Percentiles rank a stretch among this genome's conserved stretches.
These are phyloP conservation scores for Pseudochirops cupreus DNA, from an alignment of 2,797 vertebrate genomes.

Conservation along the genomic window DNA sequence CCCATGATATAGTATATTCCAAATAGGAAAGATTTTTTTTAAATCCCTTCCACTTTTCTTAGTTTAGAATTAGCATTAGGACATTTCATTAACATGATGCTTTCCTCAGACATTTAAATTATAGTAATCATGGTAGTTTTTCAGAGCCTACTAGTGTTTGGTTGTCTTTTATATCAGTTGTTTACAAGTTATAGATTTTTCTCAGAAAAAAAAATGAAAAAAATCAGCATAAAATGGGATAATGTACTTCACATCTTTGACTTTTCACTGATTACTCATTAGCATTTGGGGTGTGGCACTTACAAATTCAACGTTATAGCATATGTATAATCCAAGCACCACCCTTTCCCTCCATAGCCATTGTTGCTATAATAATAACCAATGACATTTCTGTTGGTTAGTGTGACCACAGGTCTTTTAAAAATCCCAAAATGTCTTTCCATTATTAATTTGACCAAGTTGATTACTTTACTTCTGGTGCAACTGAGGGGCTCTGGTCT, in stretches of 20 bases:
- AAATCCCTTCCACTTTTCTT: constrained; percentile 45
- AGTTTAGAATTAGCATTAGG: constrained; percentile 60
- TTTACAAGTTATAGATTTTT: constrained; percentile 72
- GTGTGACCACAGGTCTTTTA: constrained; percentile 61
- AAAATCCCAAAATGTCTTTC: constrained; percentile 65
- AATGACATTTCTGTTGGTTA: constrained; percentile 62
- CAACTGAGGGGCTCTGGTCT: constrained; percentile 12
- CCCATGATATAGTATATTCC: constrained; percentile 24
- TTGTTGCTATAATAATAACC: constrained; percentile 71
- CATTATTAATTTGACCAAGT: constrained; percentile 53
- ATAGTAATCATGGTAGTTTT: constrained; percentile 71
- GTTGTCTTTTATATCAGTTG: constrained; percentile 65
- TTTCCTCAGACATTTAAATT: constrained; percentile 77
- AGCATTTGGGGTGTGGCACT: constrained; percentile 66
- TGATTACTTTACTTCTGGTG: constrained; percentile 50
- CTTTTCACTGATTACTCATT: constrained; percentile 65
- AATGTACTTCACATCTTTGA: constrained; percentile 68
- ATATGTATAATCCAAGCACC: constrained; percentile 72
- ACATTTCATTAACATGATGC: constrained; percentile 51
- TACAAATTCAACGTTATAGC: constrained; percentile 69
- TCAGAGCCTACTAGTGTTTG: constrained; percentile 64
- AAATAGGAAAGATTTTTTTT: constrained; percentile 50
- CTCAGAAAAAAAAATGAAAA: constrained; percentile 72
- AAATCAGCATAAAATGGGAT: constrained; percentile 57
- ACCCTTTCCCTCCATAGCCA: constrained; percentile 66